Base-by-base conservation (phyloP, 2,888 invertebrate species). In the Agriopis aurantiaria region DNA sequence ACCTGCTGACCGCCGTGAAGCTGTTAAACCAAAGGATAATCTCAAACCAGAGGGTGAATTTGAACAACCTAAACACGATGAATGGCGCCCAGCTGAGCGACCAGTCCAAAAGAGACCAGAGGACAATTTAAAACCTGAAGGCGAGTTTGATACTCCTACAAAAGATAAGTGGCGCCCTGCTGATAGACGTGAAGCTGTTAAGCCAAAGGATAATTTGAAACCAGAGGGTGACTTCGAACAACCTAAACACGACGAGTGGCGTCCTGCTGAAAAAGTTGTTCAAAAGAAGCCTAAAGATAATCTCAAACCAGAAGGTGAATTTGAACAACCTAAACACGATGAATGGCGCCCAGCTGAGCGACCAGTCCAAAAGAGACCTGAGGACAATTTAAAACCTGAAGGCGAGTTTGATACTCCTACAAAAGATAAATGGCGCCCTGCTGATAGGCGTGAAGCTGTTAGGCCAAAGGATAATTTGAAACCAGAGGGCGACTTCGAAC, bases 11-110 rank as follows among this genome's bases (percentile, higher is more conserved):
- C 23, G 64, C 10, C 59, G 52, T 8, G 55, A 43, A 8, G 89
- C 91, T 7, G 87, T 91, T 78, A 84, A 84, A 64, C 88, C 92
- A 45, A 33, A 85, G 9, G 96, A 96, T 77, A 96, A 96, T 82
- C 81, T 96, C 0, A 88, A 85, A 56, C 95, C 96, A 0, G 96
- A 96, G 81, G 96, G 96, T 0, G 95, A 96, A 0, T 95, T 96
- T 76, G 92, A 92, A 62, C 77, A 82, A 5, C 95, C 93, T 0
- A 87, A 89, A 62, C 87, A 86, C 1, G 88, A 89, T 0, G 77
- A 87, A 71, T 92, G 91, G 85, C 82, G 84, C 0, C 90, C 89
- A 43, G 88, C 88, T 77, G 88, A 92, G 69, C 76, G 85, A 43
- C 84, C 77, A 10, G 80, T 82, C 33, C 91, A 84, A 12, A 82